These are phyloP conservation scores for Smithornis capensis DNA, from an alignment of 2,113 vertebrate species.

Conservation along the genomic window DNA sequence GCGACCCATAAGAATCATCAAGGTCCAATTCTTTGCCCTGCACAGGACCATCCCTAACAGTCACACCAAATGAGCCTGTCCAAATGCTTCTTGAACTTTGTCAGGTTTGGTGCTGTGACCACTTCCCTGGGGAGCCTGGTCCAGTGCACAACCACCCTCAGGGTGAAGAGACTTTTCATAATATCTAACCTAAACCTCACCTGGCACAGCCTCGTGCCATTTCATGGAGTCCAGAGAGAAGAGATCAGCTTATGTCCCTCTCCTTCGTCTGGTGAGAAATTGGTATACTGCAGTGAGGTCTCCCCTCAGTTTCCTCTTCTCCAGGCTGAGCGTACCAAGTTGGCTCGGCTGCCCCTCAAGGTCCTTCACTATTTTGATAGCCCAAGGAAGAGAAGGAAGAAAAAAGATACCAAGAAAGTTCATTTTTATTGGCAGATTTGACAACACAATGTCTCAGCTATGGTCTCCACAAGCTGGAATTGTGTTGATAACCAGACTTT, in stretches of 20 bases:
- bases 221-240: neutral
- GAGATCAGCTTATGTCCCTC: rapidly evolving
- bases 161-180: neutral
- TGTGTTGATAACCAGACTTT: neutral
- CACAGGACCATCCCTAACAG: neutral
- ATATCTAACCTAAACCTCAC: neutral
- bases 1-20: neutral
- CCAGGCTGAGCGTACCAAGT: neutral
- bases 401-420: neutral
- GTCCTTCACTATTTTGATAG: neutral
- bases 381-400: neutral
- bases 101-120: neutral
- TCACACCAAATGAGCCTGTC: neutral
- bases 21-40: neutral
- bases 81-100: neutral
- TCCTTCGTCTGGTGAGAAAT: neutral
- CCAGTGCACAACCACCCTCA: rapidly evolving
- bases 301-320: neutral
- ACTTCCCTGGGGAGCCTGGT: neutral
- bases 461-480: neutral
- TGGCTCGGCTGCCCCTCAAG: neutral
- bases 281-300: rapidly evolving
- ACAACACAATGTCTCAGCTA: neutral
- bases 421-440: neutral
- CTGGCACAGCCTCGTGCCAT: neutral